Base-by-base conservation (phyloP, 2,888 invertebrate genomes). In the Lasioglossum marginatum region DNA sequence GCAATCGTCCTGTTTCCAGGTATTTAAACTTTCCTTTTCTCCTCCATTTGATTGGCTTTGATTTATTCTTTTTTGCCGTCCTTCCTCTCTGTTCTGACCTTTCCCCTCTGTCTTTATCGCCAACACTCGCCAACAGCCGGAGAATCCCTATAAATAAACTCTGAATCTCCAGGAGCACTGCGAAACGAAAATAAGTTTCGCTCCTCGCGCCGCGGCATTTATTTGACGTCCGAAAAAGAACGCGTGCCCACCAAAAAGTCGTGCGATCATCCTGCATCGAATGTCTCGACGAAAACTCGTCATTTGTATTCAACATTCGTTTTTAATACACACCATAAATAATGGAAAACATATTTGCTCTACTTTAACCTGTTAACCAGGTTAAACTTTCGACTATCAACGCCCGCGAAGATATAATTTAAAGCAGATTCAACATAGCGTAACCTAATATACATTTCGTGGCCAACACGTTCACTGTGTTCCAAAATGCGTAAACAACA, bases 61-160 rank as follows among this genome's bases (percentile, higher is more conserved):
- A 81, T 82, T 78, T 70, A 45, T 77, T 57, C n/a, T 23, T 48
- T 48, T n/a, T 34, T 23, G 23, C 34, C n/a, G 34, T 60, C 74
- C 68, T 66, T 81, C 81, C 82, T 31, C 66, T 27, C 63, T 66
- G 70, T 79, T 40, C 57, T 68, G 66, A 72, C 40, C 81, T 83
- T 75, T 40, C 84, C 70, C 52, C 66, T n/a, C 12, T 73, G 83
- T 77, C 82, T 83, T 85, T 81, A 76, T 85, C 77, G 66, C 85
- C 83, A 87, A 91, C 90, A 85, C 88, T 83, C 83, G 75, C 83
- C 52, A 77, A 77, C 77, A 70, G 85, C 82, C 85, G 81, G 82
- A 88, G 90, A 72, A 86, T 45, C 71, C 73, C 93, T 93, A 93
- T 92, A 93, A 93, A 93, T 93, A 93, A 88, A 91, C 90, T 66